phyloP scores from a whole-genome alignment of 2,888 invertebrate species.

The Cephus nigrinus region DNA sequence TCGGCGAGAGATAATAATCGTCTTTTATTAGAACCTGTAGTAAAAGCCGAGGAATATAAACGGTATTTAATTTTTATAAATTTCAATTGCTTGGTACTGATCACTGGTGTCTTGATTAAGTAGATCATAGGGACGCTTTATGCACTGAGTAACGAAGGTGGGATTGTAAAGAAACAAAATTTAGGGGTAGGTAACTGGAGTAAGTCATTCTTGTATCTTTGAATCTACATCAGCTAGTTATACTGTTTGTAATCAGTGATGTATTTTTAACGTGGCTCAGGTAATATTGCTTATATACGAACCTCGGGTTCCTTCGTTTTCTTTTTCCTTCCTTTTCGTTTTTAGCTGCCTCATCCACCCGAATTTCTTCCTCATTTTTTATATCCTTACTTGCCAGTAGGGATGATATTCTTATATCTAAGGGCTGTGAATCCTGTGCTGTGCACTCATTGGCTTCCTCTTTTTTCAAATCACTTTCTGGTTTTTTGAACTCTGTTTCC shows the following conservation, averaged over 20 bases:
- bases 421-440: slow-evolving; percentile 15
- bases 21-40: not conserved
- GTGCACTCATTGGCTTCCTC: slow-evolving; percentile 16
- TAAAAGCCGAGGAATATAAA: not conserved
- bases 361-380: slow-evolving; percentile 18
- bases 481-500: not conserved
- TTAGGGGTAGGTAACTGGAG: too few relatives aligned
- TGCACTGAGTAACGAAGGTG: too few relatives aligned
- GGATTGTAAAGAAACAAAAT: not conserved
- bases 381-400: slow-evolving; percentile 17
- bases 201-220: too few relatives aligned
- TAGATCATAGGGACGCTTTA: not conserved
- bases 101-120: not conserved
- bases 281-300: slow-evolving; percentile 19
- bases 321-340: slow-evolving; percentile 37
- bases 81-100: not conserved
- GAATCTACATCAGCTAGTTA: not conserved
- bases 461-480: not conserved
- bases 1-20: not conserved
- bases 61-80: not conserved
- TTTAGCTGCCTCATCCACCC: slow-evolving; percentile 14
- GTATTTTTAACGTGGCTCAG: not conserved
- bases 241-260: not conserved
- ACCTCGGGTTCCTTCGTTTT: slow-evolving; percentile 48
- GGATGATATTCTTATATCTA: slow-evolving; percentile 17